Evolutionary conservation across 1,140 invertebrate species (phyloP), one percentile per base, ranked within the genome.

Genomic region (Papilio polyxenes): DNA sequence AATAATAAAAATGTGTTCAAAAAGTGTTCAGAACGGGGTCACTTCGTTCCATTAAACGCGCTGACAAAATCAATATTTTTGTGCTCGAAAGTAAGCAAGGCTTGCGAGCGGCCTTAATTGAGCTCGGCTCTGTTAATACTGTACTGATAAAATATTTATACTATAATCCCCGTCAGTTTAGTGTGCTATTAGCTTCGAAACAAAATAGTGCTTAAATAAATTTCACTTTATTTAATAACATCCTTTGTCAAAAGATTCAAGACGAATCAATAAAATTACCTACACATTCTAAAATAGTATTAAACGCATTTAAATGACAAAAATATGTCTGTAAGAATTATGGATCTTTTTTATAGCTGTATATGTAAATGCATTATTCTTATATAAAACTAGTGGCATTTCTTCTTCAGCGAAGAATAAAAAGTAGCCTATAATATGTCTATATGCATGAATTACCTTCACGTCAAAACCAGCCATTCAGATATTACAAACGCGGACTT

Each of bases 1-100:
- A 69, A 31, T 37, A 49, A 65, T 59, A 69, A 23, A 31, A 77
- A 51, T 75, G 76, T 15, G 56, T 78, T 82, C 81, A 83, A 80
- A 62, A 80, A 65, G 17, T 48, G 59, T 37, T 80, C 78, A 69
- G n/a, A 85, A 87, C 75, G 84, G 81, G 85, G 87, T 89, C 88
- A 89, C 82, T 84, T 74, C 76, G 82, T 82, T 86, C 88, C 85
- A 85, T 89, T 89, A 87, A 85, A 81, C 84, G 83, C 72, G 82
- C 81, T 80, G 80, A 80, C 81, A 84, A 86, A 89, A 88, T 89
- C 87, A 88, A 89, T 88, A 89, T 86, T 82, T 86, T 80, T 51
- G 78, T 80, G 78, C 78, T 80, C 59, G 62, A 80, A 80, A 80
- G 78, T 65, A 80, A 48, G 59, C 62, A 69, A 65, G 85, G 81